Evolutionary conservation across 2,797 vertebrate species (phyloP).

Genomic region (Malurus splendens): DNA sequence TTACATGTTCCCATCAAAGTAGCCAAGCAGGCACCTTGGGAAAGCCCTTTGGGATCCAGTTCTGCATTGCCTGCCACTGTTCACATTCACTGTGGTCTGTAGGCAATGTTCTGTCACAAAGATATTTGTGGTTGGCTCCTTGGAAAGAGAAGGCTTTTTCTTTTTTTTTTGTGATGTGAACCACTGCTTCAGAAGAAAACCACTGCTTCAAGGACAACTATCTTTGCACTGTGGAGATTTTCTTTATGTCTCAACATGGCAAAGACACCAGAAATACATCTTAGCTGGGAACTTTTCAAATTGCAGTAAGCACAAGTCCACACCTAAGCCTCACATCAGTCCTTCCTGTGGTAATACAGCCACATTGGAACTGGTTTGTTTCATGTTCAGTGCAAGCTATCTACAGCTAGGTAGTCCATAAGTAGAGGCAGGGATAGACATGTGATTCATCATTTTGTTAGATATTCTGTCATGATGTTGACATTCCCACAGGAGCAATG

Average conservation of each 20-base stretch:
- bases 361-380: neutral
- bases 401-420: neutral
- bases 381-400: neutral
- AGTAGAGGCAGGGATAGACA: neutral
- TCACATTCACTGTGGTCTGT: neutral
- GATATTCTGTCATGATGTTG: rapidly evolving
- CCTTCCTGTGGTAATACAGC: neutral
- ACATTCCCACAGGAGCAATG: neutral
- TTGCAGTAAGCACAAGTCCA: neutral
- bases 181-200: neutral
- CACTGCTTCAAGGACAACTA: neutral
- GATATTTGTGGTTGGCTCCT: neutral
- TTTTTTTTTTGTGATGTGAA: neutral
- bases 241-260: neutral
- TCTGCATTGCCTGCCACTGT: neutral
- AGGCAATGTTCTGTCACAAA: neutral
- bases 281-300: neutral
- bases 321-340: neutral
- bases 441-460: neutral
- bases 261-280: neutral
- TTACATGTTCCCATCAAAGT: neutral
- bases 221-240: neutral
- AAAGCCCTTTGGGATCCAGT: neutral
- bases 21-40: neutral
- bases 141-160: neutral